Evolutionary conservation across 2,797 vertebrate genomes (phyloP).

Genomic region (Aldrovandia affinis): DNA sequence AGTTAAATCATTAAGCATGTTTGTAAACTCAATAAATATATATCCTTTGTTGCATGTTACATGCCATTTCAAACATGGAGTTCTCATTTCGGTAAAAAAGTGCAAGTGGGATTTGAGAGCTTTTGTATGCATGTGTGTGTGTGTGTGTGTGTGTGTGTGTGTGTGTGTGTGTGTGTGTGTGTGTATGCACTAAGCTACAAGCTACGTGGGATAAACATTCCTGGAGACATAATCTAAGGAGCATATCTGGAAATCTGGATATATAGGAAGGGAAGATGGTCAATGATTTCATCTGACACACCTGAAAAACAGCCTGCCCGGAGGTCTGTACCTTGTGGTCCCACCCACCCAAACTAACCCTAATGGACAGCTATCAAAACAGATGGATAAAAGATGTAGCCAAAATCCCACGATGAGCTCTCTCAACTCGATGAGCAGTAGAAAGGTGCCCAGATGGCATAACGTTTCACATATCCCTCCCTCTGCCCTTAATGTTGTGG

Average conservation of each 20-base stretch:
- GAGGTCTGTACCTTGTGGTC: background rate
- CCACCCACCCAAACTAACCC: constrained; percentile 22
- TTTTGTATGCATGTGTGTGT: too few species aligned
- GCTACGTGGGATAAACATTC: background rate
- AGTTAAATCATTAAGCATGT: background rate
- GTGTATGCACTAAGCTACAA: too few species aligned
- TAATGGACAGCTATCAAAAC: background rate
- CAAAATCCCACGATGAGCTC: background rate
- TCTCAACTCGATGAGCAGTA: constrained; percentile 43
- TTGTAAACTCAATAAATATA: background rate
- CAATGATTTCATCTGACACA: background rate
- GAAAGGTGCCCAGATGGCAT: too few species aligned
- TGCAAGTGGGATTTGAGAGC: too few species aligned
- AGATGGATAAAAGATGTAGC: too few species aligned
- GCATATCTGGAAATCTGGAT: constrained; percentile 33
- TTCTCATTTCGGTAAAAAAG: too few species aligned
- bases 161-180: too few species aligned
- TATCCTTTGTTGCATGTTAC: background rate
- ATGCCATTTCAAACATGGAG: too few species aligned
- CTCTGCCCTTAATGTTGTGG: too few species aligned
- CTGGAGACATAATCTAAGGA: background rate
- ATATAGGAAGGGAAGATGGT: constrained; percentile 29
- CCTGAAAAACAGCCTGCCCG: background rate
- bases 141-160: too few species aligned
- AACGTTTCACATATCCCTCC: too few species aligned